A percentile compares a stretch with the other conserved stretches of the same genome.
Conservation (phyloP, 2,797 vertebrate species). For the Anguilla obscura region DNA sequence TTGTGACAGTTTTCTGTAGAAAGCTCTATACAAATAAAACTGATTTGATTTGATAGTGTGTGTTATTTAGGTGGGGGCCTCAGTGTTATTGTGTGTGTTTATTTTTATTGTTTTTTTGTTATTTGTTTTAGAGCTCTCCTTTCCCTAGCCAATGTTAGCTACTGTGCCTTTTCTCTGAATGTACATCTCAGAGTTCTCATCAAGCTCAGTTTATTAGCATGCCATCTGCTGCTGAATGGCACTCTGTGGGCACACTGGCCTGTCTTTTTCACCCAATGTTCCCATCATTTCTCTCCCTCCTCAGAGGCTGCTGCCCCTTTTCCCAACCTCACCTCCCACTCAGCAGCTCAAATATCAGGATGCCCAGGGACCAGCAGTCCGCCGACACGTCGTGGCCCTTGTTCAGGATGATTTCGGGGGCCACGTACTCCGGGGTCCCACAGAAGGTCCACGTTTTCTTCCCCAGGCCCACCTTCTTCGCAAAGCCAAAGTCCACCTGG, state of each 20-base stretch:
- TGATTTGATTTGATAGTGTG: not conserved
- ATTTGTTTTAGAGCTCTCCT: not conserved
- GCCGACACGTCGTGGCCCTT: constrained; percentile 65
- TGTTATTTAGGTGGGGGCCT: not conserved
- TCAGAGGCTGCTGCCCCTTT: not conserved
- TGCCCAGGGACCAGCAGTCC: constrained; percentile 76
- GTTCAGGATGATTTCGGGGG: constrained; percentile 75
- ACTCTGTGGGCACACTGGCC: not conserved
- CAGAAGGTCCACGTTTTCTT: constrained; percentile 78
- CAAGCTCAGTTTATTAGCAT: not conserved
- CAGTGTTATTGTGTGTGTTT: not conserved
- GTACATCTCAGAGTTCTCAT: not conserved
- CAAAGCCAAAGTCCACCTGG: constrained; percentile 71
- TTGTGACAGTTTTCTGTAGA: too few relatives aligned
- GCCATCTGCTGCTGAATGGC: not conserved
- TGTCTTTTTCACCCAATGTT: not conserved
- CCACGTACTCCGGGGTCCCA: constrained; percentile 71
- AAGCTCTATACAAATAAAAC: too few relatives aligned
- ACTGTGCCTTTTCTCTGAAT: not conserved
- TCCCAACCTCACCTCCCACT: constrained; percentile 64
- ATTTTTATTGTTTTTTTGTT: not conserved
- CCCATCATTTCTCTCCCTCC: too few relatives aligned
- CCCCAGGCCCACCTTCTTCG: constrained; percentile 66
- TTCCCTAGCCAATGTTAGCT: not conserved
- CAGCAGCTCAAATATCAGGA: constrained; percentile 76